phyloP scores from a whole-genome alignment of 2,797 vertebrate genomes.

The Pangasius djambal region DNA sequence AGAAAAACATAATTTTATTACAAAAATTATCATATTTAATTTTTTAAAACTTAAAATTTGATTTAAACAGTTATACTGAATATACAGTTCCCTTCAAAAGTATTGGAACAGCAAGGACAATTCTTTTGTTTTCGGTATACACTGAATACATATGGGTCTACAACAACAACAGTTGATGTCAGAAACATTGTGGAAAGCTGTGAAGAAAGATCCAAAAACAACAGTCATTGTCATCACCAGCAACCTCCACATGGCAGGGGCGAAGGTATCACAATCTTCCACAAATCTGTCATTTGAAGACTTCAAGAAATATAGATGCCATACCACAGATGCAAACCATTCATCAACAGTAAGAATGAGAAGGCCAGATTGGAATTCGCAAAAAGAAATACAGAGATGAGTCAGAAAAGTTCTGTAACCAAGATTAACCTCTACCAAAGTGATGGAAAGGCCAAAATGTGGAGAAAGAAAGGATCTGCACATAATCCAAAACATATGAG shows the following conservation, averaged over 20 bases:
- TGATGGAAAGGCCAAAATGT: background rate
- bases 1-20: background rate
- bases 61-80: background rate
- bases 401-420: background rate
- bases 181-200: background rate
- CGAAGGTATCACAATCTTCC: background rate
- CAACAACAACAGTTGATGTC: background rate
- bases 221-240: background rate
- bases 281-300: background rate
- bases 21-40: background rate
- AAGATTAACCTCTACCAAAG: background rate
- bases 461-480: background rate
- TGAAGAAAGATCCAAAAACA: background rate
- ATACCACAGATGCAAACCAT: background rate
- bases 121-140: background rate
- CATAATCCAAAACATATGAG: background rate
- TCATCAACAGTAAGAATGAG: background rate
- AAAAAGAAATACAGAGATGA: constrained; percentile 5
- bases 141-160: background rate
- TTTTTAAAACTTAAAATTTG: too few species aligned
- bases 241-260: background rate
- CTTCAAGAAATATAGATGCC: background rate
- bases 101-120: background rate
- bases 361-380: background rate
- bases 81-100: background rate